Percentiles rank a stretch among this genome's conserved stretches.
Evolutionary conservation across 2,888 invertebrate species (phyloP).

Genomic region (Chloroclysta siterata): DNA sequence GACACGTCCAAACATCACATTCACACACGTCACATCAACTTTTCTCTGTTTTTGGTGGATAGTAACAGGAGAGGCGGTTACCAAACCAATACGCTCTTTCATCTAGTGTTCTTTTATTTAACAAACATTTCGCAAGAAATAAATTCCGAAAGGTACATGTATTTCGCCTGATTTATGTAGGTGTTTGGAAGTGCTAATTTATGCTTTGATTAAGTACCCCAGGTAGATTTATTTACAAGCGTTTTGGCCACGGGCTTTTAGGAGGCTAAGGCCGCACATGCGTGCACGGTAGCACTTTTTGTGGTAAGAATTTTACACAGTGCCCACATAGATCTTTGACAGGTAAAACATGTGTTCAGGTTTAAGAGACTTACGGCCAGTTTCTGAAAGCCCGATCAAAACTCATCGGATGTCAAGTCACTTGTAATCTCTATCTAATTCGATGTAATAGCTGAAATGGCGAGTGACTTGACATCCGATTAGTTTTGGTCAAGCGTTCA

Average conservation of each 20-base stretch:
- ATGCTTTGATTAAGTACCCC: slow-evolving; percentile 8
- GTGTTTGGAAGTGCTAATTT: slow-evolving; percentile 14
- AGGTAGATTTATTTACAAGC: not conserved
- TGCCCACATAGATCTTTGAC: too few relatives aligned
- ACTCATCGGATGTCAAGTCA: too few relatives aligned
- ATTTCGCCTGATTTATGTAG: slow-evolving; percentile 6
- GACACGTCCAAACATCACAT: too few relatives aligned
- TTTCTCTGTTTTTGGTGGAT: too few relatives aligned
- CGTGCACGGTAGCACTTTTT: not conserved
- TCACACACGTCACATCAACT: too few relatives aligned
- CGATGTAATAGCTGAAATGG: too few relatives aligned
- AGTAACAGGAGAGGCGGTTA: not conserved
- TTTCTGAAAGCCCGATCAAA: too few relatives aligned
- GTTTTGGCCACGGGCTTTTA: not conserved
- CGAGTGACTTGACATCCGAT: too few relatives aligned
- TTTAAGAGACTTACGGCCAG: too few relatives aligned
- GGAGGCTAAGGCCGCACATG: not conserved
- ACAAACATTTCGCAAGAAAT: not conserved
- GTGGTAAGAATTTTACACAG: not conserved
- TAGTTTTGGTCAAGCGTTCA: too few relatives aligned
- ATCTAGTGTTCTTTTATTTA: not conserved
- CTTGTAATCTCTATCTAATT: too few relatives aligned
- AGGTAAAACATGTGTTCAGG: too few relatives aligned
- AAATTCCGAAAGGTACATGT: not conserved
- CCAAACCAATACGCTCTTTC: not conserved